These are phyloP conservation scores for Myotis lucifugus DNA, from an alignment of 2,113 vertebrate species.

Conservation along the genomic window DNA sequence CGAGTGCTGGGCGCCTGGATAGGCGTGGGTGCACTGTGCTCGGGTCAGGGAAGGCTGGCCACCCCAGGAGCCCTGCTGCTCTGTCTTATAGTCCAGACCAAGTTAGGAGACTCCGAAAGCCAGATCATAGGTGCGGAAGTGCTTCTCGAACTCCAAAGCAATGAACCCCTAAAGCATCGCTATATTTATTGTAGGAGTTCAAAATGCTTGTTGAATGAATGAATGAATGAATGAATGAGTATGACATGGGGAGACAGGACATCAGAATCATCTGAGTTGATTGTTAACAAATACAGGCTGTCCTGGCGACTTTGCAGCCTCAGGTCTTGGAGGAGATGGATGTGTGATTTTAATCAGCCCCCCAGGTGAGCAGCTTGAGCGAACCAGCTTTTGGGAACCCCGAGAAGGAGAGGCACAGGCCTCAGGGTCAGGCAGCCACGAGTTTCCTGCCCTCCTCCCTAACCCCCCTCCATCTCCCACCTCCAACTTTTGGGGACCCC, in stretches of 20 bases:
- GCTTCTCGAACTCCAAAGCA: background rate
- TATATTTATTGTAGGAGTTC: background rate
- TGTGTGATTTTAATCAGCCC: background rate
- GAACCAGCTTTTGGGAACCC: background rate
- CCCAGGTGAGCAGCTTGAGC: background rate
- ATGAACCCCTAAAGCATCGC: background rate
- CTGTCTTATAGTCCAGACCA: background rate
- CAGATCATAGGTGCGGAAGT: accelerated
- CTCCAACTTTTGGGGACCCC: background rate
- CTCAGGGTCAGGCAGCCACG: background rate
- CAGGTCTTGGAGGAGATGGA: background rate
- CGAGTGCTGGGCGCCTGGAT: accelerated
- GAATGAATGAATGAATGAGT: background rate
- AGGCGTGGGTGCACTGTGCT: accelerated
- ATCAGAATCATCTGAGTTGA: background rate
- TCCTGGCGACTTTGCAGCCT: background rate
- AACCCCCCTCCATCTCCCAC: background rate
- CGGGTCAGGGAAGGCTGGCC: background rate
- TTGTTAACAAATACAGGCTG: background rate
- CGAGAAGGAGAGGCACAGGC: background rate
- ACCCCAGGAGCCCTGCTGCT: background rate
- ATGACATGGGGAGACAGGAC: background rate
- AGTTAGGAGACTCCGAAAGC: accelerated
- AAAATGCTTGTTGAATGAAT: background rate
- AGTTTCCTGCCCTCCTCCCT: background rate